Conservation (phyloP, 2,113 vertebrate species). For the Otolemur garnettii region DNA sequence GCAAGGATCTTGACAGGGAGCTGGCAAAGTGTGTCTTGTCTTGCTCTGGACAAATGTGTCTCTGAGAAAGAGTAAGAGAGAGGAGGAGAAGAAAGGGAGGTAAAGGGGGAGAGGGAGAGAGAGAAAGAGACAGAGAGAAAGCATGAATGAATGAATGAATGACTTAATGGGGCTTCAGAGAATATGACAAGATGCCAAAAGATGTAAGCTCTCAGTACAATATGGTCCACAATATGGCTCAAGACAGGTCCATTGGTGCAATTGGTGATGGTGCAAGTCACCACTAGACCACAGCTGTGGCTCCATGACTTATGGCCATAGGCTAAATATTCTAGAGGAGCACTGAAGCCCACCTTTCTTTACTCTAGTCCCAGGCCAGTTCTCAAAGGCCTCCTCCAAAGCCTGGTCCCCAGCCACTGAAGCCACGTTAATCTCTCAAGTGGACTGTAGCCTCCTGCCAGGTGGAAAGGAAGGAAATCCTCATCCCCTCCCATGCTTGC, state of each 20-base stretch:
- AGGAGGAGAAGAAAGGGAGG: no score
- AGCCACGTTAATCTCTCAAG: slow-evolving; percentile 44
- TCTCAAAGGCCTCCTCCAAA: not conserved
- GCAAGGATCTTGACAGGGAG: not conserved
- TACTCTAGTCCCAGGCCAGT: not conserved
- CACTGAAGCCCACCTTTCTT: not conserved
- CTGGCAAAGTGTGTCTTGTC: not conserved
- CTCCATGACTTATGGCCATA: not conserved
- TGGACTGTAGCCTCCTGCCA: slow-evolving; percentile 66
- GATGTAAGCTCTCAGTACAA: not conserved
- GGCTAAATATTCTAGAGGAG: not conserved
- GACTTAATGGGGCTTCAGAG: slow-evolving; percentile 10
- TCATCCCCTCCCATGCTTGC: slow-evolving; percentile 1
- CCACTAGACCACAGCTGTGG: not conserved
- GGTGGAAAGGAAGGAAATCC: slow-evolving; percentile 48
- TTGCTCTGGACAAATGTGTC: slow-evolving; percentile 26
- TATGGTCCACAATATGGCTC: not conserved
- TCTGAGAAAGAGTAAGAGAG: not conserved
- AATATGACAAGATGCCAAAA: not conserved
- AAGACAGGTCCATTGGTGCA: not conserved
- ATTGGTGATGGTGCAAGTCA: fast-evolving
- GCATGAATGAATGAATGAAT: not conserved
- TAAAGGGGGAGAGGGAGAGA: not conserved
- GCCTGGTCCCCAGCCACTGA: slow-evolving; percentile 62
- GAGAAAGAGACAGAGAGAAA: not conserved